Conservation (phyloP, 2,888 invertebrate genomes). For the Blastobasis lacticolella region DNA sequence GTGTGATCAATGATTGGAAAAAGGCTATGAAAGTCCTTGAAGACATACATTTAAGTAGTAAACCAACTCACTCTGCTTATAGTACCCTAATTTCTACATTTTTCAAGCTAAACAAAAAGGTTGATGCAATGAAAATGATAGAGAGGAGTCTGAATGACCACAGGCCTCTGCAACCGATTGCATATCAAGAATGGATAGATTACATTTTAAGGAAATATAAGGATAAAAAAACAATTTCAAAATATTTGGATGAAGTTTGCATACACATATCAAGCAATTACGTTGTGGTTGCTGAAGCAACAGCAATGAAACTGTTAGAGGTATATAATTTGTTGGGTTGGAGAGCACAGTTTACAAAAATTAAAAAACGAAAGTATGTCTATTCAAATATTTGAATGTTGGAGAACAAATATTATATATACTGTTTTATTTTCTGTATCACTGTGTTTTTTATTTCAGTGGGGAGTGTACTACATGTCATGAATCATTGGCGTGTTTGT, state of each 20-base stretch:
- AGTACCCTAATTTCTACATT: slow-evolving; percentile 73
- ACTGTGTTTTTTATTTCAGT: slow-evolving; percentile 35
- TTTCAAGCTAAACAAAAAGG: slow-evolving; percentile 71
- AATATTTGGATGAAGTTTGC: slow-evolving; percentile 74
- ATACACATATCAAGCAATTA: slow-evolving; percentile 68
- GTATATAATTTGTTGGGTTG: slow-evolving; percentile 40
- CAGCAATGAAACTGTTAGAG: slow-evolving; percentile 38
- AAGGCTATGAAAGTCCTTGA: slow-evolving; percentile 75
- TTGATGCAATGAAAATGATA: slow-evolving; percentile 77
- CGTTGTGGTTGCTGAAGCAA: slow-evolving; percentile 31
- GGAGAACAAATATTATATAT: too few relatives aligned
- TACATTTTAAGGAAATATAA: slow-evolving; percentile 55
- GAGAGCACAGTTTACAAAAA: slow-evolving; percentile 38
- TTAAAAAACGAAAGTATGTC: slow-evolving; percentile 40
- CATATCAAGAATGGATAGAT: slow-evolving; percentile 70
- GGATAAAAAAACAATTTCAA: slow-evolving; percentile 36
- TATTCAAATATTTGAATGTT: not conserved
- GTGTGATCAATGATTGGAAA: slow-evolving; percentile 77
- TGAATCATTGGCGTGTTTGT: slow-evolving; percentile 58
- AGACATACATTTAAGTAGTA: slow-evolving; percentile 65
- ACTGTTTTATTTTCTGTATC: too few relatives aligned
- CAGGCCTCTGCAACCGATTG: slow-evolving; percentile 55
- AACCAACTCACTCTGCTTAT: slow-evolving; percentile 63
- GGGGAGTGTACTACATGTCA: slow-evolving; percentile 78
- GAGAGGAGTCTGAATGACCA: slow-evolving; percentile 61